Base-by-base conservation (phyloP, 2,888 invertebrate genomes). In the Chymomyza caudatula region DNA sequence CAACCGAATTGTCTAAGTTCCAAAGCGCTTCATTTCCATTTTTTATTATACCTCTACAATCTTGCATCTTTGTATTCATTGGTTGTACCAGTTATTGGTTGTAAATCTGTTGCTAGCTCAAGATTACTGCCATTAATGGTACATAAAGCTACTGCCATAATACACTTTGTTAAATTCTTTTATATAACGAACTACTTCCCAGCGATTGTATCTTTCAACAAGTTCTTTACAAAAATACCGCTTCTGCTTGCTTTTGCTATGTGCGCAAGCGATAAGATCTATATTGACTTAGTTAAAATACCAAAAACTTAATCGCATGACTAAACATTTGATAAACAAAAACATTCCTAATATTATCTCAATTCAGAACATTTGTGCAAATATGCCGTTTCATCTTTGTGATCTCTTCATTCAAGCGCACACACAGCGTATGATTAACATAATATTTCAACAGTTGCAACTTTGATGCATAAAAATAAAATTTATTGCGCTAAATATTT, bases 361-460 rank as follows among this genome's bases (percentile, higher is more conserved):
- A 8, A 37, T 37, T 37, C 47, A 68, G 73, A 76, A 78, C 78
- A 76, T 74, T 73, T 78, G 70, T 67, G 76, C 76, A 76, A 76
- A 76, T 63, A 71, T 29, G 37, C 11, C 56, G 67, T 47, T 3
- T 8, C 29, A 37, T 37, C 29, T 37, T 37, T 37, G 11, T 11
- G 29, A 25, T 1, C 25, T 25, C 25, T 25, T 8, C 29, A 11
- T 11, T 11, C 11, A 37, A 37, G 11, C 61, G 62, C 47, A 47
- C 23, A 77, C 76, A 49, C 43, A 64, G 76, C 67, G 79, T 79
- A 82, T 82, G 80, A 77, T 76, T 74, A 82, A 79, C 67, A 58
- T 25, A 43, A 20, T 47, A 17, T 19, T 17, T 47, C 47, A 6
- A 47, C 47, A 47, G 15, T 47, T 20, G 22, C 51, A 20, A 11